Percentiles rank a stretch among this genome's conserved stretches.
Conservation (phyloP, 1,140 invertebrate species). For the Maconellicoccus hirsutus region DNA sequence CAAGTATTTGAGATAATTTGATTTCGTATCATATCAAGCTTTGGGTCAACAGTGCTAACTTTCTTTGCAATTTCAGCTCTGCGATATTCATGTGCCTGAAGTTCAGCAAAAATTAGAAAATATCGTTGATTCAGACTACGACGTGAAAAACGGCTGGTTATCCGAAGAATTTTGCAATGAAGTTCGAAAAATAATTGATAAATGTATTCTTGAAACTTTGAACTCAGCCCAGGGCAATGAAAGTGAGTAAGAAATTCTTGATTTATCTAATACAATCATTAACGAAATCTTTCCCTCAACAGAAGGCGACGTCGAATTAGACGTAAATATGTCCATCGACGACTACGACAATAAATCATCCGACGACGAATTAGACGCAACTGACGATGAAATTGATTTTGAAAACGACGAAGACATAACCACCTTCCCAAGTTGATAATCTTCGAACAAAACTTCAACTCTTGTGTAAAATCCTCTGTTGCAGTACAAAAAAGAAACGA, state of each 20-base stretch:
- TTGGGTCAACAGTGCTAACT: not conserved
- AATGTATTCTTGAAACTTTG: conserved; percentile 38
- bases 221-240: not conserved
- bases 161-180: conserved; percentile 52
- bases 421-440: not conserved
- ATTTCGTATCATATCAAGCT: not conserved
- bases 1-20: conserved; percentile 41
- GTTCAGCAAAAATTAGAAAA: conserved; percentile 64
- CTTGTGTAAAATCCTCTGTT: no score
- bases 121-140: conserved; percentile 52
- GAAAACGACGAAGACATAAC: not conserved
- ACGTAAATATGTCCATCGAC: no score
- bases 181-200: conserved; percentile 53
- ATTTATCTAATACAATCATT: no score
- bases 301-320: no score
- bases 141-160: conserved; percentile 63
- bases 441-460: not conserved
- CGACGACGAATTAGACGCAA: not conserved
- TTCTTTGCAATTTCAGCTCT: conserved; percentile 45
- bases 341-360: no score
- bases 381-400: not conserved
- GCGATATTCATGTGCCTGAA: conserved; percentile 71
- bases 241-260: not conserved
- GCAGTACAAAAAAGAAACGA: no score
- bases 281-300: no score